Conservation (phyloP, 2,888 invertebrate species). For the Caenorhabditis macrosperma region DNA sequence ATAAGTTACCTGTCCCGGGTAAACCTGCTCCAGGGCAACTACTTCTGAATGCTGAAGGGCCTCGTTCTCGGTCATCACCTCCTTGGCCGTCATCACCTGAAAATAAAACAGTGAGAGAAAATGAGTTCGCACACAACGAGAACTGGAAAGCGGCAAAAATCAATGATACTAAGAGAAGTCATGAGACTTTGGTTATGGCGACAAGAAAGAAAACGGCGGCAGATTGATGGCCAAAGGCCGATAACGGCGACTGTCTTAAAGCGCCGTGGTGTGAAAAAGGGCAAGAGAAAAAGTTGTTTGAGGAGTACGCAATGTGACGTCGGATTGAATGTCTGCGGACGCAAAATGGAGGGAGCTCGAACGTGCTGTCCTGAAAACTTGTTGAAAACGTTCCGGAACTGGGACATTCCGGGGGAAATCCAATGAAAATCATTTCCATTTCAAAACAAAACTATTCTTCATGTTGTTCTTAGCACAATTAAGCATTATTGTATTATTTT, state of each 20-base stretch:
- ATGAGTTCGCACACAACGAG: neutral
- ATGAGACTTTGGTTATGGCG: constrained; percentile 7
- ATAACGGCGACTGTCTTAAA: constrained; percentile 20
- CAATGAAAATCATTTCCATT: too few species aligned
- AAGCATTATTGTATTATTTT: neutral
- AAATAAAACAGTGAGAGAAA: neutral
- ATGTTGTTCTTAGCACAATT: neutral
- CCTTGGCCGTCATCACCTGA: constrained; percentile 33
- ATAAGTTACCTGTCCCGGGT: constrained; percentile 39
- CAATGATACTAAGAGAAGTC: constrained; percentile 6
- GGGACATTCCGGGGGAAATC: too few species aligned
- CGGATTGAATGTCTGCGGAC: constrained; percentile 3
- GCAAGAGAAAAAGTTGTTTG: neutral
- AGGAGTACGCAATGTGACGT: constrained; percentile 19
- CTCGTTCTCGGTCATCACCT: constrained; percentile 3
- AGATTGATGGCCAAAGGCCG: constrained; percentile 24
- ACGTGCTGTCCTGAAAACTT: too few species aligned
- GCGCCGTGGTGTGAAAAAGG: neutral
- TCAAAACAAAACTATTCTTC: neutral
- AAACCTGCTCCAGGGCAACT: constrained; percentile 43
- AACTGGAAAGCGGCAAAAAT: neutral
- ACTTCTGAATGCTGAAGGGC: constrained; percentile 52
- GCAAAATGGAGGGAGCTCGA: neutral
- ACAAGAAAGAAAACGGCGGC: constrained; percentile 8
- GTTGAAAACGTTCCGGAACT: too few species aligned